A percentile compares a stretch with the other conserved stretches of the same genome.
Conservation (phyloP, 2,113 vertebrate genomes). For the Pseudolaguvia tuberculata region DNA sequence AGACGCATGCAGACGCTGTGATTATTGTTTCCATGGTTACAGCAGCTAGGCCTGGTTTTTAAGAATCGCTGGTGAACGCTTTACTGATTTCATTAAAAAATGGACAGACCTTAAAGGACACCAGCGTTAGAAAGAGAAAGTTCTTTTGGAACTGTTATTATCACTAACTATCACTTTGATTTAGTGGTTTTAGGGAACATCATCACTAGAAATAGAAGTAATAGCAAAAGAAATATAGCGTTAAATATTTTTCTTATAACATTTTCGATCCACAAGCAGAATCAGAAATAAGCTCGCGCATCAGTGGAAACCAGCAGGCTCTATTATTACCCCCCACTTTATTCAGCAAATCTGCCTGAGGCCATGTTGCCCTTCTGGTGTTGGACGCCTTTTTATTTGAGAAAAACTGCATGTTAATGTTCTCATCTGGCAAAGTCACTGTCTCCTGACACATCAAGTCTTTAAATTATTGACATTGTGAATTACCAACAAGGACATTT, state of each 20-base stretch:
- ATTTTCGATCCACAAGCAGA: neutral
- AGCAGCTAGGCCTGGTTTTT: neutral
- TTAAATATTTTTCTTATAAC: no score
- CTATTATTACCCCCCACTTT: neutral
- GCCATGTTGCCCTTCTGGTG: conserved; percentile 7
- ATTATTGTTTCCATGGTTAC: conserved; percentile 17
- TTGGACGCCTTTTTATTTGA: neutral
- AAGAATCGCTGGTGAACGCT: neutral
- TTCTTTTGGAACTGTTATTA: no score
- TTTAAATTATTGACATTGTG: conserved; percentile 20
- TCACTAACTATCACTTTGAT: no score
- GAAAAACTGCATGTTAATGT: neutral
- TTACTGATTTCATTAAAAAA: neutral
- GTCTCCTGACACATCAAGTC: conserved; percentile 7
- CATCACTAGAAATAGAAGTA: no score
- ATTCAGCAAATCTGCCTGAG: neutral
- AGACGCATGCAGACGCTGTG: neutral
- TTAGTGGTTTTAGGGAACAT: no score
- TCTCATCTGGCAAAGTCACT: conserved; percentile 12
- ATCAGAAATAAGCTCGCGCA: neutral
- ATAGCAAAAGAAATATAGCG: no score
- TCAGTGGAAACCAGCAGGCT: neutral
- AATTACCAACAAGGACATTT: neutral
- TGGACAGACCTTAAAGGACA: neutral
- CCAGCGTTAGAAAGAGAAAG: neutral